Evolutionary conservation across 2,888 invertebrate genomes (phyloP).

Genomic region (Ecliptopera silaceata): DNA sequence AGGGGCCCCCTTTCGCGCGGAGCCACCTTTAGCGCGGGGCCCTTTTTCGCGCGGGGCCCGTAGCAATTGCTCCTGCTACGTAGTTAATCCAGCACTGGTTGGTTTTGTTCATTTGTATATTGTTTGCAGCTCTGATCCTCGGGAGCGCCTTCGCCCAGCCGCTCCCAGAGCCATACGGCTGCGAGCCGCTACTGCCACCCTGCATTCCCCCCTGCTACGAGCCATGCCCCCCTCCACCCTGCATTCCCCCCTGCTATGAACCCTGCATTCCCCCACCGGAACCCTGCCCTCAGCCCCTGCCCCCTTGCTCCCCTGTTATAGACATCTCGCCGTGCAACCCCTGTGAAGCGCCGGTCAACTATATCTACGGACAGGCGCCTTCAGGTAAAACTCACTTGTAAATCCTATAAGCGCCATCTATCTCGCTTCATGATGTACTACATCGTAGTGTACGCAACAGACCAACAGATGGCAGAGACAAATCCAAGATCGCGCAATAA

Average conservation of each 20-base stretch:
- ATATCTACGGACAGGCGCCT: constrained; percentile 58
- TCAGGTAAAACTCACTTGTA: constrained; percentile 48
- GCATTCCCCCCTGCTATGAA: background rate
- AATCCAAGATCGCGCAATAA: too few relatives aligned
- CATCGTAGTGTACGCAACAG: too few relatives aligned
- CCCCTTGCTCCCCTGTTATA: constrained; percentile 30
- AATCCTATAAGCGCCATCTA: too few relatives aligned
- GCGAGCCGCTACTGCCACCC: constrained; percentile 17
- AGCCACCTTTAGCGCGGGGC: too few relatives aligned
- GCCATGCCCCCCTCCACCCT: constrained; percentile 3
- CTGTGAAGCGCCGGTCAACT: constrained; percentile 46
- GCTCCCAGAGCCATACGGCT: constrained; percentile 44
- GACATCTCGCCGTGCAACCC: constrained; percentile 57
- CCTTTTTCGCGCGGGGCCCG: too few relatives aligned
- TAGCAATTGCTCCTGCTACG: too few relatives aligned
- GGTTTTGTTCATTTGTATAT: background rate
- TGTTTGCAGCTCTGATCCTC: constrained; percentile 59
- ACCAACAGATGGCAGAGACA: too few relatives aligned
- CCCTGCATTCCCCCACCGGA: background rate
- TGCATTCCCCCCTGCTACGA: background rate
- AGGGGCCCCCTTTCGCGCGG: too few relatives aligned
- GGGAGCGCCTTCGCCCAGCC: constrained; percentile 58
- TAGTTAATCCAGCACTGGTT: too few relatives aligned
- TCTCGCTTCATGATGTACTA: too few relatives aligned
- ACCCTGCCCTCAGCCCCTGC: constrained; percentile 34